These are phyloP conservation scores for Amphilophus citrinellus DNA, from an alignment of 2,113 vertebrate genomes.

Conservation along the genomic window DNA sequence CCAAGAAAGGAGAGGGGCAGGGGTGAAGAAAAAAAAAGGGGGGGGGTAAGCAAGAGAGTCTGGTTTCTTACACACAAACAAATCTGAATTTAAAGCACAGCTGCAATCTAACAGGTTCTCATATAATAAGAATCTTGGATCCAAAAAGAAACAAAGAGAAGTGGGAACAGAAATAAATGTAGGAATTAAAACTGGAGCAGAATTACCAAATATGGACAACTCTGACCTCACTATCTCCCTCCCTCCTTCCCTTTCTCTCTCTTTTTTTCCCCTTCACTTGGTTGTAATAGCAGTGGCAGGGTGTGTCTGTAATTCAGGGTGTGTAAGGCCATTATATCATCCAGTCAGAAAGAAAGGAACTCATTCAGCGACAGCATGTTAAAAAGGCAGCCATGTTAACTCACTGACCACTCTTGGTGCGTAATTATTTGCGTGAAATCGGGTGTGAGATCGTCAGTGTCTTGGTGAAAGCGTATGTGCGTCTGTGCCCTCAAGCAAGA, in stretches of 20 bases:
- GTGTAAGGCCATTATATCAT: conserved; percentile 73
- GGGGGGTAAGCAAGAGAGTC: background rate
- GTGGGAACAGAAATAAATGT: conserved; percentile 15
- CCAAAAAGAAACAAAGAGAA: conserved; percentile 35
- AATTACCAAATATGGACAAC: conserved; percentile 79
- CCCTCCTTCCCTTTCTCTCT: conserved; percentile 25
- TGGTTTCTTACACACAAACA: background rate
- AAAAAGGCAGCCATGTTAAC: conserved; percentile 49
- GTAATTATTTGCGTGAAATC: conserved; percentile 41
- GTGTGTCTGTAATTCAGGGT: conserved; percentile 76
- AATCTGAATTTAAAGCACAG: background rate
- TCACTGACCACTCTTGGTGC: conserved; percentile 32
- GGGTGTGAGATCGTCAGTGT: conserved; percentile 35
- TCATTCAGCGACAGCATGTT: conserved; percentile 63
- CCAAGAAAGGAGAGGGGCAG: background rate
- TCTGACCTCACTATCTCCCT: conserved; percentile 70
- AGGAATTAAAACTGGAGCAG: conserved; percentile 48
- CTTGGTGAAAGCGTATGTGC: conserved; percentile 1
- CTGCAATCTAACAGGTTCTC: background rate
- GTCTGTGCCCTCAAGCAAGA: background rate
- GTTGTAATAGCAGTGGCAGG: conserved; percentile 74
- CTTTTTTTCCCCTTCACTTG: conserved; percentile 24
- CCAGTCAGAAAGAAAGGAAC: conserved; percentile 63
- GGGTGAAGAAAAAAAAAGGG: background rate
- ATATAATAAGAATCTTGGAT: background rate